Conservation (phyloP, 2,797 vertebrate species). For the Coreius guichenoti region DNA sequence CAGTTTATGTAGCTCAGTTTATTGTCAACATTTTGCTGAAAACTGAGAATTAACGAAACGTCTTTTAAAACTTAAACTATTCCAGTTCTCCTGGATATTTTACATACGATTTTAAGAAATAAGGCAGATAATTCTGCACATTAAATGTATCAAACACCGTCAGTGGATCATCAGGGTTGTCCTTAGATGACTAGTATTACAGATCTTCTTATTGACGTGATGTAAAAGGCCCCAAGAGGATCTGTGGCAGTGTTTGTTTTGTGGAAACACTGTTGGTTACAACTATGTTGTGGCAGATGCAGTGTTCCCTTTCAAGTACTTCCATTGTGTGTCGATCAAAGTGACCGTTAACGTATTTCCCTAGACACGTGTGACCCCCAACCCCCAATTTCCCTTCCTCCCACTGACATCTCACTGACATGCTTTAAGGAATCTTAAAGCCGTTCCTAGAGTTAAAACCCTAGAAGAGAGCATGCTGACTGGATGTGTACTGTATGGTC, state of each 20-base stretch:
- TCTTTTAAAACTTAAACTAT: not conserved
- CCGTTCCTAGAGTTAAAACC: not conserved
- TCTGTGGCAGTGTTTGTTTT: not conserved
- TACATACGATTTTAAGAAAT: not conserved
- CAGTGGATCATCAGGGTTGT: not conserved
- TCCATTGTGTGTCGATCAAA: constrained; percentile 64
- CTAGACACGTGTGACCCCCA: constrained; percentile 67
- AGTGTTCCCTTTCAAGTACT: constrained; percentile 53
- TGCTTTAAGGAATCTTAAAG: constrained; percentile 8
- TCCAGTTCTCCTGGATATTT: not conserved
- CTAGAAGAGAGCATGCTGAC: not conserved
- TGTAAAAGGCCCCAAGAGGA: not conserved
- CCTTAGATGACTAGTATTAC: not conserved
- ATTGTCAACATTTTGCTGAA: not conserved
- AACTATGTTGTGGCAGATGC: constrained; percentile 62
- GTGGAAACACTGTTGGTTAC: constrained; percentile 49
- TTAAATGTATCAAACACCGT: not conserved
- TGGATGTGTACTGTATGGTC: not conserved
- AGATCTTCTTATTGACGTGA: not conserved
- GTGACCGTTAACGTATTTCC: constrained; percentile 76
- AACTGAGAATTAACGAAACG: not conserved
- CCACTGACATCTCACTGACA: constrained; percentile 35
- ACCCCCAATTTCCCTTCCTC: constrained; percentile 58
- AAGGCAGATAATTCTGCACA: not conserved
- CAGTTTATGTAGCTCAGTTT: not conserved